Conservation (phyloP, 2,797 vertebrate genomes). For the Sphenopsis melanotis region DNA sequence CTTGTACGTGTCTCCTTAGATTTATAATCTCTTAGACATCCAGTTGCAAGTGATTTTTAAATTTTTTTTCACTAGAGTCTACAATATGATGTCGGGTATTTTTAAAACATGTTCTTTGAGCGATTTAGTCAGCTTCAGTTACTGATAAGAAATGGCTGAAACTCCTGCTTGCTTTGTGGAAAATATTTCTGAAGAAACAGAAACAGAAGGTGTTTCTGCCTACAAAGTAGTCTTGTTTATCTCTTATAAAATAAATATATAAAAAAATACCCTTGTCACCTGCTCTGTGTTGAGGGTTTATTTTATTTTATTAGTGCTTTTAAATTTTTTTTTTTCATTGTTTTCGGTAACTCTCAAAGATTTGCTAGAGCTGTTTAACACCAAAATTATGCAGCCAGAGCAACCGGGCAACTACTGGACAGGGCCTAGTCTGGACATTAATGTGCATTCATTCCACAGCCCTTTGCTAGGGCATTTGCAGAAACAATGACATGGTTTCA, state of each 20-base stretch:
- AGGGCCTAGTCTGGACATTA: neutral
- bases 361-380: neutral
- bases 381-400: neutral
- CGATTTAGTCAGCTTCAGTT: neutral
- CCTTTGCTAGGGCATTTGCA: neutral
- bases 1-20: neutral
- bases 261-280: neutral
- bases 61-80: neutral
- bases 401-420: neutral
- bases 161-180: neutral
- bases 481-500: neutral
- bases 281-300: neutral
- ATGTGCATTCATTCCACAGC: neutral
- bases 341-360: neutral
- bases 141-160: neutral
- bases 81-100: neutral
- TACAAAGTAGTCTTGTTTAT: neutral
- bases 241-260: neutral
- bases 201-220: neutral
- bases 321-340: neutral
- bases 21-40: neutral
- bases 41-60: neutral
- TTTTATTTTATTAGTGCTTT: neutral
- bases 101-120: neutral
- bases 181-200: neutral